These are phyloP conservation scores for Orgyia antiqua DNA, from an alignment of 2,888 invertebrate genomes.

Conservation along the genomic window DNA sequence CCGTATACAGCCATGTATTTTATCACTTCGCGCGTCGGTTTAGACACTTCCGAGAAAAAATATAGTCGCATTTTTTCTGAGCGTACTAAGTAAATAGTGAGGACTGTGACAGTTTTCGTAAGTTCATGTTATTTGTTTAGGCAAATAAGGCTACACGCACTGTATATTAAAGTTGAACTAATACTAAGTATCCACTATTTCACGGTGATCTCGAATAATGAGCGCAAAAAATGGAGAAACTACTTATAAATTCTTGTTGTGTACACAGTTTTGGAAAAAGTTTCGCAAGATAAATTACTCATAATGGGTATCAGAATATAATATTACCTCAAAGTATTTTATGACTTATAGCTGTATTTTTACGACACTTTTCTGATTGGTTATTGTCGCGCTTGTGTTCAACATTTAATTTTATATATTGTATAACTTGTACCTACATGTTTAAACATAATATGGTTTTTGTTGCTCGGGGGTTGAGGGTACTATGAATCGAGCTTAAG, in stretches of 20 bases:
- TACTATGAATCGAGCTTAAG: slow-evolving; percentile 50
- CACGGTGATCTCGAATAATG: slow-evolving; percentile 39
- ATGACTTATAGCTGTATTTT: slow-evolving; percentile 52
- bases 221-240: slow-evolving; percentile 42
- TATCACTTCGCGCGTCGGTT: slow-evolving; percentile 54
- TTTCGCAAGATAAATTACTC: slow-evolving; percentile 65
- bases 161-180: slow-evolving; percentile 21
- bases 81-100: slow-evolving; percentile 30
- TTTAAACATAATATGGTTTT: slow-evolving; percentile 51
- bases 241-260: slow-evolving; percentile 63
- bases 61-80: slow-evolving; percentile 9
- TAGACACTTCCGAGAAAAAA: slow-evolving; percentile 50
- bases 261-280: slow-evolving; percentile 63
- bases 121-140: slow-evolving; percentile 29
- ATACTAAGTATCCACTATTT: slow-evolving; percentile 35
- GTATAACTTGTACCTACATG: slow-evolving; percentile 37
- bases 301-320: slow-evolving; percentile 55
- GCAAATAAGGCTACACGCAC: slow-evolving; percentile 3
- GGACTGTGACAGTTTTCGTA: slow-evolving; percentile 32
- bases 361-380: slow-evolving; percentile 56
- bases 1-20: slow-evolving; percentile 46
- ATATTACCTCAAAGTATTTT: slow-evolving; percentile 49
- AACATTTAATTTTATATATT: slow-evolving; percentile 57
- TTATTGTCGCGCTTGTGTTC: slow-evolving; percentile 51
- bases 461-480: slow-evolving; percentile 61